Evolutionary conservation across 2,797 vertebrate genomes (phyloP), one percentile per base, ranked within the genome.

Genomic region (Ceryle rudis): DNA sequence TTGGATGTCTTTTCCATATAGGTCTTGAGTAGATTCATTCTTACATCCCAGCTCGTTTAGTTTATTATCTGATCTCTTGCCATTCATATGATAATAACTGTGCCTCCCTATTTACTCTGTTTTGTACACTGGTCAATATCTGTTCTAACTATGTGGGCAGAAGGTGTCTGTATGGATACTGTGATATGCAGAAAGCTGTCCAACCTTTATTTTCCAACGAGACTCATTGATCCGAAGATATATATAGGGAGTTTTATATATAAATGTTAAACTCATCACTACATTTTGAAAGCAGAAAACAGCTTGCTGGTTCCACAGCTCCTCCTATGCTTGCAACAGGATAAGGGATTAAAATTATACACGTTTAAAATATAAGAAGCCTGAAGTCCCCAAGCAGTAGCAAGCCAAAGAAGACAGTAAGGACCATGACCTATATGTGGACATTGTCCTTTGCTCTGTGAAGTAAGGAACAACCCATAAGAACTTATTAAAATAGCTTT

Each of bases 21-120:
- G 52, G 21, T 87, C 55, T 61, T 54, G 64, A 6, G 14, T 61
- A 44, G 42, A 18, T 39, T 88, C 20, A 31, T 64, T 71, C 29
- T 60, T 60, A 26, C 1, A 6, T 37, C 16, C n/a, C 35, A 82
- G 2, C 22, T 65, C 0, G 0, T 10, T 65, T 69, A 21, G 23
- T 71, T 78, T 52, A 20, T 80, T 67, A 49, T 33, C 44, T 71
- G 44, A 54, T 37, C 13, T 84, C 22, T 57, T 61, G 33, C 9
- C 3, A 11, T 58, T 52, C 29, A 3, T 70, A 9, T 18, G 52
- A 47, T 51, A 44, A 49, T 39, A 69, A 23, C 72, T 49, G 14
- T 29, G 7, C 8, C 19, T 72, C 13, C 20, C 70, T n/a, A 8
- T 75, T 69, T 41, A 49, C 44, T 57, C 31, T 49, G 33, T 3